Conservation (phyloP, 2,797 vertebrate genomes). For the Sebastes iracundus region DNA sequence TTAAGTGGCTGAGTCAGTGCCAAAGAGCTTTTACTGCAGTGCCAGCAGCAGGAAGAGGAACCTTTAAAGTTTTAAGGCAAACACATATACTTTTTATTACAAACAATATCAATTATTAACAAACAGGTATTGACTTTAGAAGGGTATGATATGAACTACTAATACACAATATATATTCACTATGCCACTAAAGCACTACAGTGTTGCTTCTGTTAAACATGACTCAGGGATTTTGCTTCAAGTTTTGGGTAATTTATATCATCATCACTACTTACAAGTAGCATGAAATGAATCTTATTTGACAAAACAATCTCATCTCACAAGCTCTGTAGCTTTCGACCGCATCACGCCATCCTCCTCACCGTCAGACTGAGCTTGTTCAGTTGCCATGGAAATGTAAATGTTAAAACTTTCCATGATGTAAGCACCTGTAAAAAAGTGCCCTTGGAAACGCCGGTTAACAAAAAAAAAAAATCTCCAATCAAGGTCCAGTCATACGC, state of each 20-base stretch:
- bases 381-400: conserved; percentile 33
- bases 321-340: not conserved
- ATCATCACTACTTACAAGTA: not conserved
- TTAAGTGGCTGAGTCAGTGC: conserved; percentile 71
- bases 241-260: not conserved
- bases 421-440: not conserved
- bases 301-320: not conserved
- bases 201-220: not conserved
- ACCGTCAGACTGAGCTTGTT: not conserved
- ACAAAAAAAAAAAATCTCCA: not conserved
- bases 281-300: not conserved
- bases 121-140: not conserved
- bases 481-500: not conserved
- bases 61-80: not conserved
- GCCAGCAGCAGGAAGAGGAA: conserved; percentile 13
- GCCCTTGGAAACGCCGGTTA: not conserved
- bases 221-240: not conserved
- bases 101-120: not conserved
- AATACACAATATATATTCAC: not conserved
- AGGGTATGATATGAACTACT: not conserved
- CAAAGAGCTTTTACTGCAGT: conserved; percentile 62
- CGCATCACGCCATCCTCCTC: not conserved
- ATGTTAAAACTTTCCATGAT: conserved; percentile 2
- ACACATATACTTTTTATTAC: not conserved
- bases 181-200: not conserved